Evolutionary conservation across 2,888 invertebrate species (phyloP).

Genomic region (Drosophila pseudotakahashii): DNA sequence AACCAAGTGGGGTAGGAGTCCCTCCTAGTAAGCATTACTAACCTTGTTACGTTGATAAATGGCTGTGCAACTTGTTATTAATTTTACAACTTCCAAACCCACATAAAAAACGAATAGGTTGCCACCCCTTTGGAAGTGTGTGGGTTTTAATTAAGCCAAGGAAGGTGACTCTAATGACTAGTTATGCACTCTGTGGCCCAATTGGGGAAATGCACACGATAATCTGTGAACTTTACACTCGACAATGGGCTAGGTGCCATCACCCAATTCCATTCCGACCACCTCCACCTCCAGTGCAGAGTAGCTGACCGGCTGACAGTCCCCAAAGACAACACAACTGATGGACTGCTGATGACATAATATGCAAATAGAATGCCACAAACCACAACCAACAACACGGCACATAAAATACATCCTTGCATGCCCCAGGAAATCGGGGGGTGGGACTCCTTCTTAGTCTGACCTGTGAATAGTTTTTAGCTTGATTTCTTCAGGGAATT

Average conservation of each 20-base stretch:
- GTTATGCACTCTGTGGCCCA: slow-evolving; percentile 42
- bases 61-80: slow-evolving; percentile 55
- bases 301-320: slow-evolving; percentile 55
- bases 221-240: slow-evolving; percentile 75
- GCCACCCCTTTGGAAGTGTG: slow-evolving; percentile 13
- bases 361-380: slow-evolving; percentile 72
- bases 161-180: slow-evolving; percentile 63
- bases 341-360: slow-evolving; percentile 79
- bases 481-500: slow-evolving; percentile 83
- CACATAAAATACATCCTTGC: slow-evolving; percentile 33
- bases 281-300: too few species aligned
- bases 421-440: slow-evolving; percentile 7
- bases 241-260: slow-evolving; percentile 26
- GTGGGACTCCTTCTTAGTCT: slow-evolving; percentile 33
- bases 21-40: slow-evolving; percentile 51
- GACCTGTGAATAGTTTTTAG: slow-evolving; percentile 79
- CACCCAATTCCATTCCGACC: neutral
- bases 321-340: slow-evolving; percentile 69
- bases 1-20: neutral
- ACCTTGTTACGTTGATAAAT: slow-evolving; percentile 59
- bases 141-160: slow-evolving; percentile 55
- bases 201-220: slow-evolving; percentile 37
- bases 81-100: slow-evolving; percentile 51
- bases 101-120: slow-evolving; percentile 1
- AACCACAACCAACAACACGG: slow-evolving; percentile 25